A percentile compares a stretch with the other conserved stretches of the same genome.
These are phyloP conservation scores for Egretta garzetta DNA, from an alignment of 2,113 vertebrate genomes.

Conservation along the genomic window DNA sequence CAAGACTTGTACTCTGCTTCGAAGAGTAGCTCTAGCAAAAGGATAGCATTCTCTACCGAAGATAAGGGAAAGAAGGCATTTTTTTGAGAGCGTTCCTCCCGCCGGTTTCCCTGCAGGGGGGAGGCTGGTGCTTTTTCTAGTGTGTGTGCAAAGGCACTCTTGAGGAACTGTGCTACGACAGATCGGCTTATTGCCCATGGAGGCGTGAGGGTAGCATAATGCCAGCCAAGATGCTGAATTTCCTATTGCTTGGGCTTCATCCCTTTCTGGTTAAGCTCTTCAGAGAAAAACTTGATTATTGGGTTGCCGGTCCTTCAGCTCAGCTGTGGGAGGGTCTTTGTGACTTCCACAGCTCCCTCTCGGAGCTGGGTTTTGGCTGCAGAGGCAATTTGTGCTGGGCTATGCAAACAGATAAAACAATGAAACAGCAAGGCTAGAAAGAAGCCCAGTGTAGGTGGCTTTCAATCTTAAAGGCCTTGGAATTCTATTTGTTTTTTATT, in stretches of 20 bases:
- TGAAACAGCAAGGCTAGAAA: background rate
- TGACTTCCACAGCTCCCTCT: background rate
- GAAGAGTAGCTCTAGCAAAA: background rate
- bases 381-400: background rate
- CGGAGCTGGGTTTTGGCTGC: background rate
- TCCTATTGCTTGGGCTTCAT: background rate
- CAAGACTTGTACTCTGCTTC: background rate
- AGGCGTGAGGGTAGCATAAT: background rate
- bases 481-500: background rate
- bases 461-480: background rate
- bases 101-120: background rate
- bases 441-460: background rate
- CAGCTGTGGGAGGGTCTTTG: background rate
- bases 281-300: background rate
- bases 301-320: background rate
- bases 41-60: background rate
- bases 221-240: background rate
- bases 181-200: background rate
- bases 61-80: background rate
- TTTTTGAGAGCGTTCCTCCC: background rate
- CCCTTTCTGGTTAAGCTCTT: background rate
- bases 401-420: background rate
- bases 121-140: background rate
- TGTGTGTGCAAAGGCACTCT: background rate
- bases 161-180: background rate